Evolutionary conservation across 2,888 invertebrate species (phyloP).

Genomic region (Hesperia comma): DNA sequence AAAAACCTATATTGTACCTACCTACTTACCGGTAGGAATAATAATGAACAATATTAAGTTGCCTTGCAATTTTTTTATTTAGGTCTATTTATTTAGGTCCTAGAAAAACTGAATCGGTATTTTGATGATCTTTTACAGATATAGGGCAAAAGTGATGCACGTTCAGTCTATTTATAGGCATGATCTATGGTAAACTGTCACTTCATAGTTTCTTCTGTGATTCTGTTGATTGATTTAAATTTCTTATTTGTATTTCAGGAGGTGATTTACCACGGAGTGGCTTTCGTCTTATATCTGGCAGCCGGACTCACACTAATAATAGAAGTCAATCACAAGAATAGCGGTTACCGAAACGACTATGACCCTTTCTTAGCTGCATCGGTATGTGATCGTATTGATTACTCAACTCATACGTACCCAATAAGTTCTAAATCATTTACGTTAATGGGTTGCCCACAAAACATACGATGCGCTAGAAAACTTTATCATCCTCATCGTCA

Average conservation of each 20-base stretch:
- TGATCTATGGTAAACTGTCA: background rate
- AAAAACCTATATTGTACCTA: no score
- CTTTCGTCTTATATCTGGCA: slow-evolving; percentile 88
- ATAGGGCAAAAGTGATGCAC: background rate
- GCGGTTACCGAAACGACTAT: slow-evolving; percentile 81
- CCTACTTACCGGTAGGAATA: no score
- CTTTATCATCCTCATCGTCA: no score
- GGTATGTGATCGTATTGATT: slow-evolving; percentile 78
- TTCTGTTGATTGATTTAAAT: background rate
- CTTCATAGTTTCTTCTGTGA: no score
- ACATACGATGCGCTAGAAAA: no score
- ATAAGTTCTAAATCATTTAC: no score
- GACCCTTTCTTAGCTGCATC: slow-evolving; percentile 89
- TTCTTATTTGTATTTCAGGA: slow-evolving; percentile 84
- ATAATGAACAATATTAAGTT: no score
- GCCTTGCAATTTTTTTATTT: no score
- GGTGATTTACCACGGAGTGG: slow-evolving; percentile 91
- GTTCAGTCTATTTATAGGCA: background rate
- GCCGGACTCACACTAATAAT: slow-evolving; percentile 88
- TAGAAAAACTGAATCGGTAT: no score
- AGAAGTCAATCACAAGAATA: slow-evolving; percentile 83
- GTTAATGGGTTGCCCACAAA: no score
- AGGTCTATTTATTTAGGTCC: no score
- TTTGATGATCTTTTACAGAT: background rate
- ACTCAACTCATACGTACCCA: no score